phyloP scores from a whole-genome alignment of 2,888 invertebrate genomes.

The Aphodius granarius region DNA sequence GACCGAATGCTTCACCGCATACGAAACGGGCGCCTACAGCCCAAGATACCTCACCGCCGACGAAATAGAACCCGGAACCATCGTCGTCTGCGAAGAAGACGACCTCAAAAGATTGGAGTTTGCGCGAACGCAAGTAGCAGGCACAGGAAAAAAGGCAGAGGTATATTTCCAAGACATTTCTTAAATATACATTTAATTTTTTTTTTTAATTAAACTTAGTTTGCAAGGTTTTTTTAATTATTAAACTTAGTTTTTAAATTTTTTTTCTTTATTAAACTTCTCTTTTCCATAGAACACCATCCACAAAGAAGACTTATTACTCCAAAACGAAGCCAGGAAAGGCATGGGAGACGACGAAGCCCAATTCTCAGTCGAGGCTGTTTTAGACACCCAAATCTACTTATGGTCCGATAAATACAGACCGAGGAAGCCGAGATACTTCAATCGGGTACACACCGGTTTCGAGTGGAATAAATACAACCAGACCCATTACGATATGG shows the following conservation, averaged over 20 bases:
- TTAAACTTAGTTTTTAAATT: neutral
- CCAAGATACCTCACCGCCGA: slow-evolving; percentile 67
- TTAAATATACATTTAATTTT: slow-evolving; percentile 1
- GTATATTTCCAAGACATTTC: slow-evolving; percentile 30
- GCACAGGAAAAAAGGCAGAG: slow-evolving; percentile 62
- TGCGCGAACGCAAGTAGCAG: slow-evolving; percentile 68
- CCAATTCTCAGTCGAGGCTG: slow-evolving; percentile 87
- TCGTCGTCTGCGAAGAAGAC: slow-evolving; percentile 74
- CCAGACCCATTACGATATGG: slow-evolving; percentile 99
- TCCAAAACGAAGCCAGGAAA: slow-evolving; percentile 80
- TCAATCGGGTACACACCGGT: slow-evolving; percentile 94
- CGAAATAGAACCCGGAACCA: slow-evolving; percentile 74
- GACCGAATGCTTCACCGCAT: slow-evolving; percentile 66
- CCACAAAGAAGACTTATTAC: slow-evolving; percentile 61
- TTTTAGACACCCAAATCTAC: slow-evolving; percentile 83
- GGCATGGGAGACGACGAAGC: slow-evolving; percentile 88
- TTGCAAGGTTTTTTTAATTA: no score
- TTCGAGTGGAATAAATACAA: slow-evolving; percentile 99
- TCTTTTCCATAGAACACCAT: slow-evolving; percentile 42
- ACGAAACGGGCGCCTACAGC: slow-evolving; percentile 82
- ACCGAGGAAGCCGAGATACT: slow-evolving; percentile 96
- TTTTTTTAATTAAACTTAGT: neutral
- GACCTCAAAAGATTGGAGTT: slow-evolving; percentile 75
- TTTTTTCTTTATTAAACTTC: neutral
- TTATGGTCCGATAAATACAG: slow-evolving; percentile 98